These are phyloP conservation scores for Artemisiospiza belli DNA, from an alignment of 2,113 vertebrate species.

Conservation along the genomic window DNA sequence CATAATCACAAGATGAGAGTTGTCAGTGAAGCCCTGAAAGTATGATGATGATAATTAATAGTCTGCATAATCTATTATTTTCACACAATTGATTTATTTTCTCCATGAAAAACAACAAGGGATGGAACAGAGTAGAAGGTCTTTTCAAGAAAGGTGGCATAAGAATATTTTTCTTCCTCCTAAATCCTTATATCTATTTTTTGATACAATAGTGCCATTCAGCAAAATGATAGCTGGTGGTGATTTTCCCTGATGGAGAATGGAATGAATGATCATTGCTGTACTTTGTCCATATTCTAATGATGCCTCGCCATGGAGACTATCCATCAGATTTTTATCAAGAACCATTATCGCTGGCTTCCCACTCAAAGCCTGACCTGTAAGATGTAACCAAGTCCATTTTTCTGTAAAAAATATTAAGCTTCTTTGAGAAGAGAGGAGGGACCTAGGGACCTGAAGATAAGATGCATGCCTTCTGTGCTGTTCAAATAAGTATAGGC, in stretches of 20 bases:
- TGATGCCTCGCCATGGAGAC: not conserved
- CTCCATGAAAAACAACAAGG: not conserved
- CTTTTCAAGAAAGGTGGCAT: not conserved
- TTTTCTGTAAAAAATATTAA: not conserved
- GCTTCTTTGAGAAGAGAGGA: not conserved
- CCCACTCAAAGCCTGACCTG: not conserved
- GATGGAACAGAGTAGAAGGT: not conserved
- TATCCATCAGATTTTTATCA: not conserved
- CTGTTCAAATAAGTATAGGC: not conserved
- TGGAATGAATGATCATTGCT: not conserved
- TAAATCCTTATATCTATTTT: not conserved
- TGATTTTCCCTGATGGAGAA: not conserved
- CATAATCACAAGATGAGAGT: constrained; percentile 67
- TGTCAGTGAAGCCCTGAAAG: constrained; percentile 51
- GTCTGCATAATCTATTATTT: constrained; percentile 41
- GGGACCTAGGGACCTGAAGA: not conserved
- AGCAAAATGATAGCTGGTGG: not conserved
- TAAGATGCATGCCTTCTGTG: not conserved
- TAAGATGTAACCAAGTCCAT: not conserved
- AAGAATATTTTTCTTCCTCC: not conserved
- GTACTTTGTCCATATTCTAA: not conserved
- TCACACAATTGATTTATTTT: constrained; percentile 28
- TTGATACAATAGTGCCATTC: not conserved
- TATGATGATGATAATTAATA: constrained; percentile 56
- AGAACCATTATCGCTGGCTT: not conserved